These are phyloP conservation scores for Macrotrachela quadricornifera DNA, from an alignment of 1,140 invertebrate species.

Conservation along the genomic window DNA sequence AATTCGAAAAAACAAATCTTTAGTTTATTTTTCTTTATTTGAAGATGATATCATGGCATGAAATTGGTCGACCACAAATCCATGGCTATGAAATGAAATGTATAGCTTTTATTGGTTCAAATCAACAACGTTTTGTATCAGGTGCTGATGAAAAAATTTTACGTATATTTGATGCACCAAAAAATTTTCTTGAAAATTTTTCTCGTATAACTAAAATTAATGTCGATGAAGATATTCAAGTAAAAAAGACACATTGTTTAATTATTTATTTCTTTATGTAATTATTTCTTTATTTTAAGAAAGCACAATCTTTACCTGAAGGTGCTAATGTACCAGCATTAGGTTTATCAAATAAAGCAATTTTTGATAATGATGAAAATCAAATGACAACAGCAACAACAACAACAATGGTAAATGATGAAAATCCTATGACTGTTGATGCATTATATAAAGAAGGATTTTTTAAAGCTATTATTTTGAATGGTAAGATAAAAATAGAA, in stretches of 20 bases:
- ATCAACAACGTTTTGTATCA: slow-evolving; percentile 44
- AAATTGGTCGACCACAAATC: slow-evolving; percentile 73
- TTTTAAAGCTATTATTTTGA: slow-evolving; percentile 35
- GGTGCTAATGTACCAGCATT: slow-evolving; percentile 74
- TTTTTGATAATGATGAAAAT: slow-evolving; percentile 36
- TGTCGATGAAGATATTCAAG: too few relatives aligned
- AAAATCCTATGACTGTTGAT: slow-evolving; percentile 11
- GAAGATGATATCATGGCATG: slow-evolving; percentile 46
- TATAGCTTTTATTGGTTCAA: slow-evolving; percentile 43
- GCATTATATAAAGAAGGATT: slow-evolving; percentile 41
- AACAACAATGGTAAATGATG: slow-evolving; percentile 18
- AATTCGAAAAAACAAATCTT: too few relatives aligned
- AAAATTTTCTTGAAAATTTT: slow-evolving; percentile 58
- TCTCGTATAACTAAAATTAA: slow-evolving; percentile 22
- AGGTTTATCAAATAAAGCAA: slow-evolving; percentile 80
- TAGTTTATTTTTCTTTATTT: too few relatives aligned
- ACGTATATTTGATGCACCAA: slow-evolving; percentile 57
- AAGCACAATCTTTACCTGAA: slow-evolving; percentile 33
- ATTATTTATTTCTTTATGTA: too few relatives aligned
- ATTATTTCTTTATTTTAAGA: background rate
- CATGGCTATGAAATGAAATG: slow-evolving; percentile 81
- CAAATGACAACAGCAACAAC: slow-evolving; percentile 11
- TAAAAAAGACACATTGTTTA: too few relatives aligned
- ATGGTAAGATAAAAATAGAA: slow-evolving; percentile 11
- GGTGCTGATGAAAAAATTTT: slow-evolving; percentile 87